Evolutionary conservation across 1,140 invertebrate species (phyloP), one percentile per base, ranked within the genome.

Genomic region (Microplitis demolitor): DNA sequence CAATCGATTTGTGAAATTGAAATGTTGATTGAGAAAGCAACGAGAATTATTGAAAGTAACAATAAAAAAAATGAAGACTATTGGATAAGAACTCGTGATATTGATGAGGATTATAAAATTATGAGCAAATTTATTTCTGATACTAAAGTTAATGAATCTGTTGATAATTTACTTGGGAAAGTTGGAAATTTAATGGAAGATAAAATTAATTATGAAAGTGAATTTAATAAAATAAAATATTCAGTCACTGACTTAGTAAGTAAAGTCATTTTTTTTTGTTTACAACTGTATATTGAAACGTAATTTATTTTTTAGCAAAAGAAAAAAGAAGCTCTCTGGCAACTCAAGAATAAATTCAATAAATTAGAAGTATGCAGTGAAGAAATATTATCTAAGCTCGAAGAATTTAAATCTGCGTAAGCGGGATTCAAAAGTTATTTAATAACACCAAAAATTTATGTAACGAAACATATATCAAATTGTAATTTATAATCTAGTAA

Each of bases 131-230:
- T 51, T 66, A 61, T 35, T 9, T 39, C 0, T 6, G 14, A 56
- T 45, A 39, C 24, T 60, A 11, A n/a, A 11, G 14, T 56, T 4
- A 56, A 75, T 1, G 53, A 73, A 3, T 66, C 74, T 24, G 35
- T 13, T 9, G 60, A 72, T 11, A 70, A 73, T 11, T 11, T 60
- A 8, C 35, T 73, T 4, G n/a, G 1, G 3, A 50, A 63, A 4
- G 51, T 82, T 6, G 54, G 51, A 33, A 54, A 72, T 4, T 62
- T 81, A 66, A 74, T 54, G 5, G 35, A 58, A 5, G 13, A 69
- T 24, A 74, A 35, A 63, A 60, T 76, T 9, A 16, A 63, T 0
- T 70, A 80, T 9, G 54, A 62, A 35, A 45, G 74, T 13, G 62
- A 76, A 34, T 35, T 80, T 54, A 8, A 54, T 54, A 34, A 31